These are phyloP conservation scores for Sinocyclocheilus maitianheensis DNA, from an alignment of 2,113 vertebrate species.

Conservation along the genomic window DNA sequence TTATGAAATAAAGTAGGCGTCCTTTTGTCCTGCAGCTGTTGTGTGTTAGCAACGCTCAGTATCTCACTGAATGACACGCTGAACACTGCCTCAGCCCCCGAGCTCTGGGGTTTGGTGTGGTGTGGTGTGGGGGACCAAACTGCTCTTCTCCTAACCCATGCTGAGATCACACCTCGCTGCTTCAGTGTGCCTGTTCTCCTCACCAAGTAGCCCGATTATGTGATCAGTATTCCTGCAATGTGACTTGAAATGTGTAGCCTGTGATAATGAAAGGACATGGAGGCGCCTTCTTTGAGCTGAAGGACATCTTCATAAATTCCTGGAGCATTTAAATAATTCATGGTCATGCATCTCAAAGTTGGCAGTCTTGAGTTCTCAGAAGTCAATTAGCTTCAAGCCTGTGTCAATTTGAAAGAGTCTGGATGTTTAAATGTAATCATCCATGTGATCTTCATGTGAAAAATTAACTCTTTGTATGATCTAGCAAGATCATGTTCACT, in stretches of 20 bases:
- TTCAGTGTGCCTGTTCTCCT: conserved; percentile 27
- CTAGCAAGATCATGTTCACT: conserved; percentile 22
- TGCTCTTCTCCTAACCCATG: conserved; percentile 33
- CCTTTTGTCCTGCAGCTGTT: conserved; percentile 66
- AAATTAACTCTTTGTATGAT: conserved; percentile 46
- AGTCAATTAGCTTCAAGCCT: conserved; percentile 55
- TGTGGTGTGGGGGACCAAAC: conserved; percentile 9
- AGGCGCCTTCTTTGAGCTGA: conserved; percentile 15
- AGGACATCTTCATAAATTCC: conserved; percentile 30
- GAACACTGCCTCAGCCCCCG: conserved; percentile 5
- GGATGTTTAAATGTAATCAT: not conserved
- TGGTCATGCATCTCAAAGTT: conserved; percentile 11
- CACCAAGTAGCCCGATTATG: conserved; percentile 33
- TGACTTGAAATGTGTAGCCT: conserved; percentile 38
- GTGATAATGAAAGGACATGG: conserved; percentile 32
- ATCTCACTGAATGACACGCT: conserved; percentile 43
- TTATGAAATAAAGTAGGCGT: conserved; percentile 46
- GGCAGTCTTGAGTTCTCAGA: conserved; percentile 35
- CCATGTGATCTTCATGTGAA: conserved; percentile 28
- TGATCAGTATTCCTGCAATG: conserved; percentile 9
- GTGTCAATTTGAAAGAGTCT: conserved; percentile 37
- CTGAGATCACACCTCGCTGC: conserved; percentile 48
- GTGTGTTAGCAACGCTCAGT: conserved; percentile 30
- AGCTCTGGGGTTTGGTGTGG: conserved; percentile 2
- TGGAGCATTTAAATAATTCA: conserved; percentile 18